Conservation (phyloP, 2,797 vertebrate species). For the Intellagama lesueurii region DNA sequence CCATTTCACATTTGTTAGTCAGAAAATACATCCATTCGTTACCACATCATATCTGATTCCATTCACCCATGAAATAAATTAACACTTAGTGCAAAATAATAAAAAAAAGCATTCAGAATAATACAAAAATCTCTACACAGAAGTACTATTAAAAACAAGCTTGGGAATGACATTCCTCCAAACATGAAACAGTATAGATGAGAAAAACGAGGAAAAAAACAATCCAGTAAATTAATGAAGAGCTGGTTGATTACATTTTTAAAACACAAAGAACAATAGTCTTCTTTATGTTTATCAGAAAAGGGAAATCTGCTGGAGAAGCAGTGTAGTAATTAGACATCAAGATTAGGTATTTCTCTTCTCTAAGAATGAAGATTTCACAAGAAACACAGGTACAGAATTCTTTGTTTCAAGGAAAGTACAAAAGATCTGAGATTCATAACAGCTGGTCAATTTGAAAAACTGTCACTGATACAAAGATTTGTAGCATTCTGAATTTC, state of each 20-base stretch:
- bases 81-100: not conserved
- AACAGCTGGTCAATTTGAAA: not conserved
- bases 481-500: not conserved
- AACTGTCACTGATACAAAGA: not conserved
- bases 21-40: not conserved
- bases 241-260: not conserved
- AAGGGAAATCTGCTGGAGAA: slow-evolving; percentile 2
- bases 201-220: not conserved
- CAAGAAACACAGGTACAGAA: not conserved
- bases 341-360: slow-evolving; percentile 11
- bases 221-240: not conserved
- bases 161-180: not conserved
- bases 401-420: not conserved
- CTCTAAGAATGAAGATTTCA: not conserved
- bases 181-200: not conserved
- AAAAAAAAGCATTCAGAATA: not conserved
- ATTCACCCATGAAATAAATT: not conserved
- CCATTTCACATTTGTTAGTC: not conserved
- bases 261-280: not conserved
- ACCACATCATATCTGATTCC: not conserved
- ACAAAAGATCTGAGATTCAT: not conserved
- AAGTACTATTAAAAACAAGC: not conserved
- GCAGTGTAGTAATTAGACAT: not conserved
- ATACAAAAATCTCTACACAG: too few relatives aligned
- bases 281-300: slow-evolving; percentile 1